A percentile compares a stretch with the other conserved stretches of the same genome.
Evolutionary conservation across 2,797 vertebrate genomes (phyloP).

Genomic region (Carapus acus): DNA sequence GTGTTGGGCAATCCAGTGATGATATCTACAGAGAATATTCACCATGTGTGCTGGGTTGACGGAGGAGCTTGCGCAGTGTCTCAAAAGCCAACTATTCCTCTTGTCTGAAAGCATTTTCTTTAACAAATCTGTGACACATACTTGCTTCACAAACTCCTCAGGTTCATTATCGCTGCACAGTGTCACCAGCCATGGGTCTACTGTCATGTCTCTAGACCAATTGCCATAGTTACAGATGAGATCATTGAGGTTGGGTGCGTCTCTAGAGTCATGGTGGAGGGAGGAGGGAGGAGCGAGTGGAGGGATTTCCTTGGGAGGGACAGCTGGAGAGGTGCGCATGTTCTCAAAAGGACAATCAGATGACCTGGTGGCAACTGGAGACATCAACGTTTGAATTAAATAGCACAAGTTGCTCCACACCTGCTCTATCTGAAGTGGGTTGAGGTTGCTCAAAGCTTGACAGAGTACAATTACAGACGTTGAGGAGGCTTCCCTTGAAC

Average conservation of each 20-base stretch:
- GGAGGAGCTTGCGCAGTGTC: constrained; percentile 64
- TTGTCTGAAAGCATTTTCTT: constrained; percentile 54
- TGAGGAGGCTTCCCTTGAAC: constrained; percentile 28
- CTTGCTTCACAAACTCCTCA: constrained; percentile 54
- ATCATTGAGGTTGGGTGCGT: constrained; percentile 60
- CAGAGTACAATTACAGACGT: constrained; percentile 57
- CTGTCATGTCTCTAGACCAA: constrained; percentile 52
- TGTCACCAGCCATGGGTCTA: constrained; percentile 62
- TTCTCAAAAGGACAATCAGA: constrained; percentile 31
- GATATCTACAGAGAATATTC: constrained; percentile 64
- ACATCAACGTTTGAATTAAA: constrained; percentile 39
- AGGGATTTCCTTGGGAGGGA: not conserved
- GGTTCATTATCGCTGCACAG: constrained; percentile 70
- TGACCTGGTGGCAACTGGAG: constrained; percentile 49
- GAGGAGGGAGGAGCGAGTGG: not conserved
- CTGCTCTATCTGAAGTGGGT: constrained; percentile 39
- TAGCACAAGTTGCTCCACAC: constrained; percentile 68
- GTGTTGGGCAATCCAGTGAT: constrained; percentile 56
- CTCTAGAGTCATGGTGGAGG: constrained; percentile 38
- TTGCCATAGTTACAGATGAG: constrained; percentile 68
- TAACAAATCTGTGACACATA: constrained; percentile 60
- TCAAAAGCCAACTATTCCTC: constrained; percentile 69
- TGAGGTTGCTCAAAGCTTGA: constrained; percentile 56
- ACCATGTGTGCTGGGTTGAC: constrained; percentile 45
- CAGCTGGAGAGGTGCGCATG: not conserved